Evolutionary conservation across 2,113 vertebrate species (phyloP).

Genomic region (Struthio camelus): DNA sequence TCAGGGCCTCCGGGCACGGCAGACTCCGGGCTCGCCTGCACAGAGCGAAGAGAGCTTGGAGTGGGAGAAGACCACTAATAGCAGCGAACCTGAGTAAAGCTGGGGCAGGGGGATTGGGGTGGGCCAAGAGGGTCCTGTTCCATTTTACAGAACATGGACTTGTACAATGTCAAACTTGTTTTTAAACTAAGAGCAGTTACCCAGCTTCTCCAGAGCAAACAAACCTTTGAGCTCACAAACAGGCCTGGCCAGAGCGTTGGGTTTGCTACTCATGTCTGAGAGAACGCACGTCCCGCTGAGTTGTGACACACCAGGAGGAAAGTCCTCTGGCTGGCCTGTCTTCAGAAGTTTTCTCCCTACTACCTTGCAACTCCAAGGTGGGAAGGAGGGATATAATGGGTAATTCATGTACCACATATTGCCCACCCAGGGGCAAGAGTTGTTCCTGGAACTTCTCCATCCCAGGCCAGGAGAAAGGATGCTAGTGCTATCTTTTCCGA

Average conservation of each 20-base stretch:
- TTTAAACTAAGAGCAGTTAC: slow-evolving; percentile 64
- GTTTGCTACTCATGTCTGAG: not conserved
- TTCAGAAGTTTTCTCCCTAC: not conserved
- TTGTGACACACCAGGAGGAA: not conserved
- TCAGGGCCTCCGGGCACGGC: slow-evolving; percentile 88
- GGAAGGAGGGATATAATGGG: not conserved
- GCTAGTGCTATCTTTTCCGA: not conserved
- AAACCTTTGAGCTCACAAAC: not conserved
- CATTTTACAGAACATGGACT: slow-evolving; percentile 68
- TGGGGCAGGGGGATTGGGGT: not conserved
- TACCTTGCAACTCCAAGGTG: not conserved
- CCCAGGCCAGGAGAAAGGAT: not conserved
- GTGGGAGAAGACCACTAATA: slow-evolving; percentile 96
- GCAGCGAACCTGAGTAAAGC: slow-evolving; percentile 93
- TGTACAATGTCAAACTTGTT: slow-evolving; percentile 59
- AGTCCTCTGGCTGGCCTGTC: not conserved
- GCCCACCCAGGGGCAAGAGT: not conserved
- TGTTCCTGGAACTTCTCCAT: not conserved
- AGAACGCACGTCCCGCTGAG: not conserved
- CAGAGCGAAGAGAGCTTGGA: slow-evolving; percentile 93
- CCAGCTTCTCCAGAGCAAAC: slow-evolving; percentile 47
- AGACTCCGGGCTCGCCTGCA: slow-evolving; percentile 71
- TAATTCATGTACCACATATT: not conserved
- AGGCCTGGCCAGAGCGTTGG: not conserved
- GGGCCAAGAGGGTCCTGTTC: slow-evolving; percentile 40